Evolutionary conservation across 2,113 vertebrate genomes (phyloP).

Genomic region (Ursus arctos): DNA sequence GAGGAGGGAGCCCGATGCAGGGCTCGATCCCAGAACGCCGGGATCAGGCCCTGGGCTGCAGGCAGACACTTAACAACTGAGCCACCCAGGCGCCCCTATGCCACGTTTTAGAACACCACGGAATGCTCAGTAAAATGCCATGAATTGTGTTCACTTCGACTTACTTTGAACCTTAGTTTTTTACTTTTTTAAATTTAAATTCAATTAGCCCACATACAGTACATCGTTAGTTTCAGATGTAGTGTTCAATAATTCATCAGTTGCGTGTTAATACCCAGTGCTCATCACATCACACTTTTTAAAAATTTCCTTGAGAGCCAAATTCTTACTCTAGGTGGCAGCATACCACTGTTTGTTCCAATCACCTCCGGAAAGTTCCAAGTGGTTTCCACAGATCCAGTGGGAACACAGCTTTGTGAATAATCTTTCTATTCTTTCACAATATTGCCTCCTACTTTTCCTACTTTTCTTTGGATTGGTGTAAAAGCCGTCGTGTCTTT

Average conservation of each 20-base stretch:
- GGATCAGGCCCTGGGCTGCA: no score
- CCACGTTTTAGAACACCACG: neutral
- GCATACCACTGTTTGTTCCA: neutral
- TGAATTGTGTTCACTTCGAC: neutral
- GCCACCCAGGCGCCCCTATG: no score
- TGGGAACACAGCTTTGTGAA: neutral
- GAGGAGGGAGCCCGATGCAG: no score
- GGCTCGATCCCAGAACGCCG: no score
- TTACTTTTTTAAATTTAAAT: neutral
- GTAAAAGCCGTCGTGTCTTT: neutral
- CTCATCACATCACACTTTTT: neutral
- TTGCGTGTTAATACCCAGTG: neutral
- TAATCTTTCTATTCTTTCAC: neutral
- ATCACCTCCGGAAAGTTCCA: neutral
- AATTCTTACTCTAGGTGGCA: constrained; percentile 61
- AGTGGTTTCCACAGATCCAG: neutral
- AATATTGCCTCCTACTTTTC: neutral
- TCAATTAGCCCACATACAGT: neutral
- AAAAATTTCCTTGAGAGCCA: neutral
- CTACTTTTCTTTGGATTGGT: neutral
- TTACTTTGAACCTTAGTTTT: neutral
- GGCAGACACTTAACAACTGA: no score
- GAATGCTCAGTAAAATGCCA: neutral
- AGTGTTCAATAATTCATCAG: neutral
- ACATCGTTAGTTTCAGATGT: neutral